Conservation (phyloP, 1,140 invertebrate genomes). For the Muscidifurax raptorellus region DNA sequence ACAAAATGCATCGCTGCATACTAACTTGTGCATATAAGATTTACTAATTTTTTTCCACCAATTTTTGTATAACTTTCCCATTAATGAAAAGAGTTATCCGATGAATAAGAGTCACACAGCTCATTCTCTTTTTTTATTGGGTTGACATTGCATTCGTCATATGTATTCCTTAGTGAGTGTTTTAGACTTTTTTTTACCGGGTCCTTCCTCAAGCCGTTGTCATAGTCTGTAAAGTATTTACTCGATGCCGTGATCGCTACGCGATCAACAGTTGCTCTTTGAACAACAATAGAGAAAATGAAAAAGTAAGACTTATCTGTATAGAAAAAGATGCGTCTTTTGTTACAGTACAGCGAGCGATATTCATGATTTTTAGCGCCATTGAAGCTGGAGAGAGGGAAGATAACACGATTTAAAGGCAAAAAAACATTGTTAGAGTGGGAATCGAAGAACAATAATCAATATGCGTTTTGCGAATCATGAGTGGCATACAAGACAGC, state of each 20-base stretch:
- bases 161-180: conserved; percentile 50
- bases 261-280: conserved; percentile 36
- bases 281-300: conserved; percentile 42
- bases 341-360: conserved; percentile 59
- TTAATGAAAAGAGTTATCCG: conserved; percentile 11
- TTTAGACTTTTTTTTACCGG: conserved; percentile 53
- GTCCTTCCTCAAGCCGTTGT: conserved; percentile 49
- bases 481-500: conserved; percentile 49
- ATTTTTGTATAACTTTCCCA: conserved; percentile 29
- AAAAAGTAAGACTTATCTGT: conserved; percentile 28
- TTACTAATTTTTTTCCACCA: conserved; percentile 40
- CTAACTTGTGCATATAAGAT: conserved; percentile 10
- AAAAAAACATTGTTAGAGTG: conserved; percentile 47
- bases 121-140: conserved; percentile 46
- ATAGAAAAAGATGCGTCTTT: conserved; percentile 44
- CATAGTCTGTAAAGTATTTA: conserved; percentile 50
- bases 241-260: conserved; percentile 25
- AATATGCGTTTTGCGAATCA: conserved; percentile 55
- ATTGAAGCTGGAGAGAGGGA: conserved; percentile 55
- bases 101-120: conserved; percentile 27
- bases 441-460: conserved; percentile 49
- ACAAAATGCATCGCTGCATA: conserved; percentile 10
- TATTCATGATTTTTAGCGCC: conserved; percentile 60
- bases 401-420: conserved; percentile 49
- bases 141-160: conserved; percentile 29